These are phyloP conservation scores for Saturnia pavonia DNA, from an alignment of 2,888 invertebrate genomes.

Conservation along the genomic window DNA sequence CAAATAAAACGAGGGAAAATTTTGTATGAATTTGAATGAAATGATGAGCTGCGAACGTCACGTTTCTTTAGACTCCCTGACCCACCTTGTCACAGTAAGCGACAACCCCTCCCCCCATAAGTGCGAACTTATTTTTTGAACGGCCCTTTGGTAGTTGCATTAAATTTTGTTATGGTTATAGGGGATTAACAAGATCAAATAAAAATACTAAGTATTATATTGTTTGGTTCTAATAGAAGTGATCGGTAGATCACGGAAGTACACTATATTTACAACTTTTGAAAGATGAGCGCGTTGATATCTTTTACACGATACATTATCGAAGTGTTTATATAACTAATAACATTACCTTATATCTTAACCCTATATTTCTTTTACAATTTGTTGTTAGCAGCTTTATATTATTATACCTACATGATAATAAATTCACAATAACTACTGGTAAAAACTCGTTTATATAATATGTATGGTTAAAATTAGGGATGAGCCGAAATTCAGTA, in stretches of 20 bases:
- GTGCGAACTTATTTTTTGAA: too few species aligned
- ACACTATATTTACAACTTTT: slow-evolving; percentile 1
- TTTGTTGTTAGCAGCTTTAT: background rate
- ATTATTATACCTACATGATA: background rate
- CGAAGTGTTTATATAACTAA: slow-evolving; percentile 13
- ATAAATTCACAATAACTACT: background rate
- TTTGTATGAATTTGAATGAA: too few species aligned
- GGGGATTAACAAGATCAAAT: background rate
- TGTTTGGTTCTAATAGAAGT: background rate
- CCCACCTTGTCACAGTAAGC: too few species aligned
- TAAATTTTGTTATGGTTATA: background rate
- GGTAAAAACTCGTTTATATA: background rate
- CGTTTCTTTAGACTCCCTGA: too few species aligned
- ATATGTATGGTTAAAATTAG: background rate
- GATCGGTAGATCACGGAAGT: background rate
- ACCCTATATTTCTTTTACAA: background rate
- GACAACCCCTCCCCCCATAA: too few species aligned
- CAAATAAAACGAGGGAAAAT: too few species aligned
- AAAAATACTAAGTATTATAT: background rate
- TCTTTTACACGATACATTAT: slow-evolving; percentile 37
- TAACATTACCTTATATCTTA: background rate
- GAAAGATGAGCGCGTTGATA: slow-evolving; percentile 39
- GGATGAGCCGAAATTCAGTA: too few species aligned
- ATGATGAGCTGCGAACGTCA: too few species aligned
- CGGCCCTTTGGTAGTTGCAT: too few species aligned